phyloP scores from a whole-genome alignment of 2,888 invertebrate genomes.

The Macrosoma leucophasiata region DNA sequence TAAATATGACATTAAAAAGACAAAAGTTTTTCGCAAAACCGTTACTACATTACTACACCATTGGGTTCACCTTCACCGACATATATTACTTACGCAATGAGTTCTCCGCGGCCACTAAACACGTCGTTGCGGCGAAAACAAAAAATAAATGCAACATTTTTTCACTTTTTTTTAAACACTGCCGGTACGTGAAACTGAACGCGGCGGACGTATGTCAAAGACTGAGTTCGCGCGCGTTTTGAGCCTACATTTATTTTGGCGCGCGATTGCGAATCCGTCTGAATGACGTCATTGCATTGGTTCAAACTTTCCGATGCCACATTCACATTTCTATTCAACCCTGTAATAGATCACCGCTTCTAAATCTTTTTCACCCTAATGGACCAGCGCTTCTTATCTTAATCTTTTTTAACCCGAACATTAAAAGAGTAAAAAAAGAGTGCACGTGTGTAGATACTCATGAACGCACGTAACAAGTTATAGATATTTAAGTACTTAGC shows the following conservation, averaged over 20 bases:
- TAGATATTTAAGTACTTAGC: too few species aligned
- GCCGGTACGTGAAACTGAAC: slow-evolving; percentile 13
- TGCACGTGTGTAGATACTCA: too few species aligned
- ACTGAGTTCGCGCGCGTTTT: slow-evolving; percentile 33
- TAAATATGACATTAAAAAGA: background rate
- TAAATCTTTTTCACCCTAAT: too few species aligned
- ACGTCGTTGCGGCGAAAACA: slow-evolving; percentile 26
- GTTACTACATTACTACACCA: too few species aligned
- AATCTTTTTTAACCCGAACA: too few species aligned
- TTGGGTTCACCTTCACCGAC: slow-evolving; percentile 15
- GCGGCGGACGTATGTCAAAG: slow-evolving; percentile 21
- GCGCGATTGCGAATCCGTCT: slow-evolving; percentile 30
- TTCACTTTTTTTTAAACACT: slow-evolving; percentile 6
- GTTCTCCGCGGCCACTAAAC: slow-evolving; percentile 31
- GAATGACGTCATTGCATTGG: too few species aligned
- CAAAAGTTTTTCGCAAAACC: background rate
- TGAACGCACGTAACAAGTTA: too few species aligned
- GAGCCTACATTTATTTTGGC: slow-evolving; percentile 30
- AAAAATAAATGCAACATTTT: slow-evolving; percentile 30
- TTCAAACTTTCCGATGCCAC: too few species aligned
- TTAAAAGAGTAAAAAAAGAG: too few species aligned
- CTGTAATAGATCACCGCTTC: too few species aligned
- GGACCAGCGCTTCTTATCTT: too few species aligned
- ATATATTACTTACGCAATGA: slow-evolving; percentile 36
- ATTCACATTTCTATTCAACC: too few species aligned